Evolutionary conservation across 2,888 invertebrate species (phyloP).

Genomic region (Campaea margaritaria): DNA sequence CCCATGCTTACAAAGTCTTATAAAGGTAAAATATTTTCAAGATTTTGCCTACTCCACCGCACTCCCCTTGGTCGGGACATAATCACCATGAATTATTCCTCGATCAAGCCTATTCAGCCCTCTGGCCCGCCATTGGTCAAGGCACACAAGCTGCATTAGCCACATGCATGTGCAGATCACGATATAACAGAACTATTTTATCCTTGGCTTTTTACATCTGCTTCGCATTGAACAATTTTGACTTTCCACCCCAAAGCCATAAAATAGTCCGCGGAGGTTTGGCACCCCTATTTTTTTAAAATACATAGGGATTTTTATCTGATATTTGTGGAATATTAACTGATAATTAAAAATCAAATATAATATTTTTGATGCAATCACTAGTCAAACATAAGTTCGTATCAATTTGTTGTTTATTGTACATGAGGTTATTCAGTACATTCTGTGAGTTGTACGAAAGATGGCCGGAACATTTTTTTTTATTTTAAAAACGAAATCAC

Average conservation of each 20-base stretch:
- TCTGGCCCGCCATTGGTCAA: constrained; percentile 66
- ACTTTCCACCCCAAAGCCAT: constrained; percentile 35
- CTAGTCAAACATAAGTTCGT: too few relatives aligned
- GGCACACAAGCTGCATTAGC: constrained; percentile 71
- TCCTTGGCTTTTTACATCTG: constrained; percentile 74
- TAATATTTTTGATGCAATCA: background rate
- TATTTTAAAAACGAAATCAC: too few relatives aligned
- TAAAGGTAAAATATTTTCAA: constrained; percentile 8
- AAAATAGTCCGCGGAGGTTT: constrained; percentile 35
- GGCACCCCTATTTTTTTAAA: constrained; percentile 27
- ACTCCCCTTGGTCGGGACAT: constrained; percentile 47
- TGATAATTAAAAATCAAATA: constrained; percentile 26
- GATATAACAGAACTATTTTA: constrained; percentile 64
- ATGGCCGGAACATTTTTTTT: too few relatives aligned
- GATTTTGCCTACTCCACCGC: constrained; percentile 27
- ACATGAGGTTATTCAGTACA: background rate
- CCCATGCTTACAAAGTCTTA: too few relatives aligned
- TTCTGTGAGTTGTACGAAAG: too few relatives aligned
- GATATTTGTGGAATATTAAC: constrained; percentile 20
- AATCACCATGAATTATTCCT: constrained; percentile 62
- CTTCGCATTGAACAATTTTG: constrained; percentile 44
- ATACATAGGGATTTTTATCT: constrained; percentile 33
- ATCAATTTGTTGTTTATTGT: too few relatives aligned
- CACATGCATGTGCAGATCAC: constrained; percentile 73
- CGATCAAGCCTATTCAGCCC: constrained; percentile 25